phyloP scores from a whole-genome alignment of 2,888 invertebrate species.

The Chymomyza caudatula region DNA sequence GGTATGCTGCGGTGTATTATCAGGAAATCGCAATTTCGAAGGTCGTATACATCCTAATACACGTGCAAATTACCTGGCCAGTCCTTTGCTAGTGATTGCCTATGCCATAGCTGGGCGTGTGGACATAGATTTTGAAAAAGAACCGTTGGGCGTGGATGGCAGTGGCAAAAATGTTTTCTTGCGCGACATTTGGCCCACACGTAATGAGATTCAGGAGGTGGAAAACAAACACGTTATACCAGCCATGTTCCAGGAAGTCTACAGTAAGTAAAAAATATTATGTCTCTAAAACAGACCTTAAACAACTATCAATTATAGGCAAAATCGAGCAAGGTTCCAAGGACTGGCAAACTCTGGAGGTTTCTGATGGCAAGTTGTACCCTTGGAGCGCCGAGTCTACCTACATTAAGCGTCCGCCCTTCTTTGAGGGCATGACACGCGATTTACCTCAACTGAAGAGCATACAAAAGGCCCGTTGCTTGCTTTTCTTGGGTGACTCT shows the following conservation, averaged over 20 bases:
- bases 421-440: conserved; percentile 89
- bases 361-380: conserved; percentile 90
- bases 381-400: conserved; percentile 95
- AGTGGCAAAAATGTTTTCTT: conserved; percentile 90
- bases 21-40: conserved; percentile 98
- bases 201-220: conserved; percentile 92
- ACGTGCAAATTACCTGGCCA: conserved; percentile 97
- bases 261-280: conserved; percentile 60
- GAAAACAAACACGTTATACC: conserved; percentile 95
- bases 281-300: background rate
- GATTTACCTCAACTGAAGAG: conserved; percentile 80
- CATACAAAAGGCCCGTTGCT: conserved; percentile 86
- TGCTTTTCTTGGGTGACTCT: conserved; percentile 94
- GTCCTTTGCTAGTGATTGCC: conserved; percentile 97
- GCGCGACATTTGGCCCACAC: conserved; percentile 96
- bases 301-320: conserved; percentile 71
- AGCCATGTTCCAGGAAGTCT: conserved; percentile 94
- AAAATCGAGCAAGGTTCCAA: conserved; percentile 92
- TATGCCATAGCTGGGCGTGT: conserved; percentile 98
- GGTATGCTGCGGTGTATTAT: conserved; percentile 96
- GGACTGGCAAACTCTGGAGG: conserved; percentile 89
- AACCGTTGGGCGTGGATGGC: conserved; percentile 84
- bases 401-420: conserved; percentile 97
- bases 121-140: conserved; percentile 94
- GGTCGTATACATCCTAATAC: conserved; percentile 98